Percentiles rank a stretch among this genome's conserved stretches.
These are phyloP conservation scores for Drosophila navojoa DNA, from an alignment of 1,140 invertebrate genomes.

Conservation along the genomic window DNA sequence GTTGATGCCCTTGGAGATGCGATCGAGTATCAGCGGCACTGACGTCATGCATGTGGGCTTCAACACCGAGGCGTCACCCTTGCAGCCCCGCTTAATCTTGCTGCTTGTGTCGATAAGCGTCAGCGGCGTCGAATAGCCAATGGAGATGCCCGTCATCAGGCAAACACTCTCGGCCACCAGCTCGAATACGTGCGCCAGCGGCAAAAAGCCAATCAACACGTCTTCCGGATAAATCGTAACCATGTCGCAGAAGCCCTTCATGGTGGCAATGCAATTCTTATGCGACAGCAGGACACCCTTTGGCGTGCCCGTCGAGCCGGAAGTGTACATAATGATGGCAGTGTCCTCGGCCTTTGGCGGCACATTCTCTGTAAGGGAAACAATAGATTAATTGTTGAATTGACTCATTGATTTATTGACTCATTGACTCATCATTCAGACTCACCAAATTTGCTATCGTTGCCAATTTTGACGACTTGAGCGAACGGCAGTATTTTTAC, in stretches of 20 bases:
- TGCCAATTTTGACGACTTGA: slow-evolving; percentile 84
- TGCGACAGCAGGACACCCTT: slow-evolving; percentile 95
- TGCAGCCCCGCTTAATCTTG: slow-evolving; percentile 96
- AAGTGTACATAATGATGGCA: slow-evolving; percentile 98
- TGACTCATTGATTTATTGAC: background rate
- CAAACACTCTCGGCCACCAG: slow-evolving; percentile 91
- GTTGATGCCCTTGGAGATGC: slow-evolving; percentile 97
- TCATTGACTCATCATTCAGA: background rate
- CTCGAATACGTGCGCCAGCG: slow-evolving; percentile 98
- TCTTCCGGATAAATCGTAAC: slow-evolving; percentile 90
- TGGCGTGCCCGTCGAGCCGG: slow-evolving; percentile 95
- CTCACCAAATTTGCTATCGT: slow-evolving; percentile 80
- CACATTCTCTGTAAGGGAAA: slow-evolving; percentile 83
- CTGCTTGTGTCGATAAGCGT: slow-evolving; percentile 98
- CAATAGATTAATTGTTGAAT: background rate
- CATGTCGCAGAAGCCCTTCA: slow-evolving; percentile 94
- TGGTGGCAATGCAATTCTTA: slow-evolving; percentile 94
- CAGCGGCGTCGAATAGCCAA: slow-evolving; percentile 97
- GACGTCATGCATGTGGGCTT: slow-evolving; percentile 97
- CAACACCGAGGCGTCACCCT: slow-evolving; percentile 95
- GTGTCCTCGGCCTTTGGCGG: slow-evolving; percentile 89
- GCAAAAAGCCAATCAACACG: slow-evolving; percentile 96
- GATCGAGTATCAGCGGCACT: slow-evolving; percentile 97
- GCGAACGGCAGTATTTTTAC: slow-evolving; percentile 88
- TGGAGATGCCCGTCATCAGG: slow-evolving; percentile 92